phyloP scores from a whole-genome alignment of 2,797 vertebrate species.

The Merluccius polli region DNA sequence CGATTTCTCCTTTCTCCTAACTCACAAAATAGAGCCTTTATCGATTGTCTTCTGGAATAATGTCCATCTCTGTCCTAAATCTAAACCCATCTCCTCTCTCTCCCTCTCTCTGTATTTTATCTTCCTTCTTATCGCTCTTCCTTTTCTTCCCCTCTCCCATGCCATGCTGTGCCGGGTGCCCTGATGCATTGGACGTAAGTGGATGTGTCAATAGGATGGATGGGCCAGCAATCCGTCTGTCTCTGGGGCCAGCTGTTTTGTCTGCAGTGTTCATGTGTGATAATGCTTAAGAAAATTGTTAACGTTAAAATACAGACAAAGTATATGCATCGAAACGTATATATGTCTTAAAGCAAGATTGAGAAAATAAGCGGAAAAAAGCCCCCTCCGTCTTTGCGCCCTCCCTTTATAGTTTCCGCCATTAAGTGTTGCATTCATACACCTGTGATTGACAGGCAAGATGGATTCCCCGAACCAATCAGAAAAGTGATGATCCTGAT shows the following conservation, averaged over 20 bases:
- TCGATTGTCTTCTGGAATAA: constrained; percentile 28
- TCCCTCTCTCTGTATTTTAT: constrained; percentile 31
- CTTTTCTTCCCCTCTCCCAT: constrained; percentile 12
- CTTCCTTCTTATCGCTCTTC: constrained; percentile 25
- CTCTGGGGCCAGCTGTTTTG: not conserved
- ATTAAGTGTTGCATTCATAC: not conserved
- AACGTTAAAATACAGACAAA: not conserved
- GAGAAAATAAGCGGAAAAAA: not conserved
- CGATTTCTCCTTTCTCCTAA: constrained; percentile 26
- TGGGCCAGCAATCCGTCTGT: not conserved
- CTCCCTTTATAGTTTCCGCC: not conserved
- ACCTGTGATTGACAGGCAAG: not conserved
- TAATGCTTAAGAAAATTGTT: not conserved
- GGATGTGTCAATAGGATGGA: not conserved
- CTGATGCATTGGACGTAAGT: not conserved
- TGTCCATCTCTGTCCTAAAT: constrained; percentile 44
- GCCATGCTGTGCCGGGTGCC: not conserved
- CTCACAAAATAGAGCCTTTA: constrained; percentile 49
- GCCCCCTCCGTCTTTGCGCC: not conserved
- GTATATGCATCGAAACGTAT: too few relatives aligned
- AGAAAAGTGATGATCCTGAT: not conserved
- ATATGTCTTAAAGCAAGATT: not conserved
- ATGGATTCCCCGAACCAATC: not conserved
- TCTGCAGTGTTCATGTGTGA: not conserved
- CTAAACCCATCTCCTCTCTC: constrained; percentile 36